Percentiles rank a stretch among this genome's conserved stretches.
Conservation (phyloP, 2,113 vertebrate species). For the Nothocercus julius region DNA sequence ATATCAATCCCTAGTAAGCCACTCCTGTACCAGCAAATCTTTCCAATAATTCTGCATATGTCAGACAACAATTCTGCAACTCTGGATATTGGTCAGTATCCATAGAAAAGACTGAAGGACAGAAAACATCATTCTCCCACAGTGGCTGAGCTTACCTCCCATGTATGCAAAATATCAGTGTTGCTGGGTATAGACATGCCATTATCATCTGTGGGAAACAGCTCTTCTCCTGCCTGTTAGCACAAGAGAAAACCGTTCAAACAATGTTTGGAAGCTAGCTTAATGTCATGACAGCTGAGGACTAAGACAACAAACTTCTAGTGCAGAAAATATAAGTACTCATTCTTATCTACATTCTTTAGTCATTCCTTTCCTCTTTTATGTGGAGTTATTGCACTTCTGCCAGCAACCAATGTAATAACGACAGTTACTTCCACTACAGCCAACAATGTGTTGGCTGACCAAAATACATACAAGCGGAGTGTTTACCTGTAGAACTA, state of each 20-base stretch:
- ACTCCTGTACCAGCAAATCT: not conserved
- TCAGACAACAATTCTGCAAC: not conserved
- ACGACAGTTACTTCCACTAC: not conserved
- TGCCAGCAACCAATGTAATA: not conserved
- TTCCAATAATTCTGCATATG: not conserved
- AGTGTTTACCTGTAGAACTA: too few species aligned
- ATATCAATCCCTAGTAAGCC: accelerated
- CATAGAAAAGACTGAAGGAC: not conserved
- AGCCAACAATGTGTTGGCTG: not conserved
- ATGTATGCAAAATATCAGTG: slow-evolving; percentile 82
- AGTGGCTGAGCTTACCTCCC: slow-evolving; percentile 82
- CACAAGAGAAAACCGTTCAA: not conserved
- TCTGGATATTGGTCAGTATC: not conserved
- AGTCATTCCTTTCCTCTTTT: not conserved
- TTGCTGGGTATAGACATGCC: slow-evolving; percentile 77
- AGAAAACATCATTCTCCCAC: not conserved
- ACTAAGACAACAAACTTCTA: not conserved
- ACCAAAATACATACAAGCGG: not conserved
- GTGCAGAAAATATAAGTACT: not conserved
- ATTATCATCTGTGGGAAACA: slow-evolving; percentile 82
- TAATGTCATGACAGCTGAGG: not conserved
- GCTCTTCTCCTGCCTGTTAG: slow-evolving; percentile 79
- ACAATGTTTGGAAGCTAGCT: not conserved
- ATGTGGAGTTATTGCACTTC: accelerated
- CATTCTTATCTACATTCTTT: not conserved